Conservation (phyloP, 92 coral and sea anemone genomes). For the Phenganax marumi region DNA sequence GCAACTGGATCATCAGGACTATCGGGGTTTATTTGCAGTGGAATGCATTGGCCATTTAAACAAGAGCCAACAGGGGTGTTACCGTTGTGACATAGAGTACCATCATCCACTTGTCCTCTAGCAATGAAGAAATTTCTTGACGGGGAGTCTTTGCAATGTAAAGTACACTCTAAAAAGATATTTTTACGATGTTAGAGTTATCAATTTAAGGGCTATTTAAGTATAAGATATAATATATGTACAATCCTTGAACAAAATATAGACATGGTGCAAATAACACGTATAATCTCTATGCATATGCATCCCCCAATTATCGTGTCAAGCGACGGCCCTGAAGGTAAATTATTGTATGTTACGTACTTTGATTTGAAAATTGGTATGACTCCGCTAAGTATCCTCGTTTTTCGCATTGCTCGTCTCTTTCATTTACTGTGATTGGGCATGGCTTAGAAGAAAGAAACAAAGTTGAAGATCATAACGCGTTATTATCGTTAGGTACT, state of each 20-base stretch:
- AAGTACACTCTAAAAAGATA: background rate
- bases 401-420: slow-evolving; percentile 9
- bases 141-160: background rate
- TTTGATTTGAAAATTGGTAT: background rate
- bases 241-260: too few species aligned
- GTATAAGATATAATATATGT: too few species aligned
- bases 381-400: background rate
- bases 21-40: background rate
- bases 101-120: slow-evolving; percentile 7
- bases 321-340: too few species aligned
- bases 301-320: too few species aligned
- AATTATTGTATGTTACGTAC: background rate
- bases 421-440: background rate
- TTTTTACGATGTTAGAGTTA: too few species aligned
- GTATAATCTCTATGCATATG: too few species aligned
- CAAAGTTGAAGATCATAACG: too few species aligned
- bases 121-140: background rate
- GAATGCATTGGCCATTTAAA: background rate
- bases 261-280: too few species aligned
- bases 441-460: background rate
- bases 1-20: background rate
- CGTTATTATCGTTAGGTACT: too few species aligned
- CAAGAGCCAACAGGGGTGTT: background rate
- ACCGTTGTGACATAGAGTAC: background rate
- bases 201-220: too few species aligned